phyloP scores from a whole-genome alignment of 2,113 vertebrate species.

The Rhabdornis inornatus region DNA sequence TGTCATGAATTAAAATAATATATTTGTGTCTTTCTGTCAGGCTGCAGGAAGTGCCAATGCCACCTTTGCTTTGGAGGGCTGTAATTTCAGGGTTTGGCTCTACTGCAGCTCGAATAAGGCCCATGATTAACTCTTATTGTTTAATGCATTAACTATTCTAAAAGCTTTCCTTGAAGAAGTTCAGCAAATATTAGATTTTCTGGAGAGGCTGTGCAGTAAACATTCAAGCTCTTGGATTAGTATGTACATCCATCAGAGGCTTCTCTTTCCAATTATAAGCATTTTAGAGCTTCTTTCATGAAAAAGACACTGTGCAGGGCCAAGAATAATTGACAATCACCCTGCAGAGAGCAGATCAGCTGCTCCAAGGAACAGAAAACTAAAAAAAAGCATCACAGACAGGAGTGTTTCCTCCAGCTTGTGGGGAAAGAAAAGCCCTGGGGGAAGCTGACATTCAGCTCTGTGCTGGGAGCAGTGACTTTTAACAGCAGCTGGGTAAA shows the following conservation, averaged over 20 bases:
- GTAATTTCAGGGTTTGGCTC: not conserved
- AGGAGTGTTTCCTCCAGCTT: not conserved
- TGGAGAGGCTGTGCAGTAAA: slow-evolving; percentile 3
- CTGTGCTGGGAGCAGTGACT: not conserved
- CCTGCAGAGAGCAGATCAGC: not conserved
- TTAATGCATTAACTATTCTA: slow-evolving; percentile 19
- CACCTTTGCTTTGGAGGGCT: slow-evolving; percentile 36
- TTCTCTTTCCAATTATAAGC: not conserved
- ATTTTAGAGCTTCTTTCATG: not conserved
- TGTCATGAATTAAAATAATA: not conserved
- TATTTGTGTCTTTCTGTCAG: slow-evolving; percentile 2
- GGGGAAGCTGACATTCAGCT: not conserved
- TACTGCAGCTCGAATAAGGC: not conserved
- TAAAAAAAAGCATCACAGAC: not conserved
- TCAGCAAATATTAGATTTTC: slow-evolving; percentile 56
- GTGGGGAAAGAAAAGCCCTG: not conserved
- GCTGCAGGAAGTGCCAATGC: slow-evolving; percentile 34
- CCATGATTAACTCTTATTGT: slow-evolving; percentile 43
- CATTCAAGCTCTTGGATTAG: not conserved
- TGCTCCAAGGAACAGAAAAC: not conserved
- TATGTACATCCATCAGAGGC: not conserved
- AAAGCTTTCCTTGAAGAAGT: slow-evolving; percentile 38
- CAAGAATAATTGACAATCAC: not conserved
- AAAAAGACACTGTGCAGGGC: not conserved
- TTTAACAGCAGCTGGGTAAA: not conserved